Conservation (phyloP, 2,797 vertebrate genomes). For the Platalea minor region DNA sequence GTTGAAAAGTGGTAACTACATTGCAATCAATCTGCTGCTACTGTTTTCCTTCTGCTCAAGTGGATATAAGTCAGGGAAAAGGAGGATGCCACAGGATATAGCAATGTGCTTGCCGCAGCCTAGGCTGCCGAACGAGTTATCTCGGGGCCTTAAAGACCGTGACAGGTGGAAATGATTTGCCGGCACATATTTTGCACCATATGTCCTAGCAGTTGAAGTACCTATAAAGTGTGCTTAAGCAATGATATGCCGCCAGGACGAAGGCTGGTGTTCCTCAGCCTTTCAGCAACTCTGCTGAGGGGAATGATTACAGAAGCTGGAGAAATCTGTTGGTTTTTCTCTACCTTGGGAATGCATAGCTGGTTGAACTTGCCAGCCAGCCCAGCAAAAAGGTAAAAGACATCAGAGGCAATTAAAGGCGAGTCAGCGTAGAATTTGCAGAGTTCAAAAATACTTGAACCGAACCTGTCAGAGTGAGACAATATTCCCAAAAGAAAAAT, state of each 20-base stretch:
- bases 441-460: neutral
- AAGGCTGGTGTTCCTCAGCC: slow-evolving; percentile 4
- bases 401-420: neutral
- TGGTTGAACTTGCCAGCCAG: neutral
- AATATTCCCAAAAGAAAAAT: neutral
- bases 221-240: slow-evolving; percentile 6
- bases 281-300: neutral
- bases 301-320: neutral
- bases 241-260: neutral
- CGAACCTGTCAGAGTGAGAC: neutral
- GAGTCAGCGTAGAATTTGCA: neutral
- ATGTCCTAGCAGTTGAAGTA: slow-evolving; percentile 4
- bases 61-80: neutral
- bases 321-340: neutral
- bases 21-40: neutral
- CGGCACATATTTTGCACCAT: neutral
- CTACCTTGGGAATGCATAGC: neutral
- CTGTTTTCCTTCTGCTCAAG: slow-evolving; percentile 12
- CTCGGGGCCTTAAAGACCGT: neutral
- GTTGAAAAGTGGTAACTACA: neutral
- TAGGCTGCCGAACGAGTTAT: neutral
- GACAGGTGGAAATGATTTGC: neutral
- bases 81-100: neutral
- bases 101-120: neutral
- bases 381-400: neutral